Evolutionary conservation across 1,140 invertebrate species (phyloP).

Genomic region (Lepidurus packardi): DNA sequence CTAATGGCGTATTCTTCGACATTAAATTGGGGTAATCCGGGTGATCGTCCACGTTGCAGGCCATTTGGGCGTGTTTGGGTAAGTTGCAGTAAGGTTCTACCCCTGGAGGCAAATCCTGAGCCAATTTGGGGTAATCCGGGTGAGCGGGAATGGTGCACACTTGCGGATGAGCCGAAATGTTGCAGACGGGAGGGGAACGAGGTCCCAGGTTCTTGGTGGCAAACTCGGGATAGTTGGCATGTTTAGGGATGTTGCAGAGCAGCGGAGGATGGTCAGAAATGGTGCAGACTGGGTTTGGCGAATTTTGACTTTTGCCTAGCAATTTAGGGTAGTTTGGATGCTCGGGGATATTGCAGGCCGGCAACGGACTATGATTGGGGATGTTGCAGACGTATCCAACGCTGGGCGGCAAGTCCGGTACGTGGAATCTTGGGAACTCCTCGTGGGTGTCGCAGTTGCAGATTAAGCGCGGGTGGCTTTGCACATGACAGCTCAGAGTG

Average conservation of each 20-base stretch:
- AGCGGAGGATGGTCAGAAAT: conserved; percentile 31
- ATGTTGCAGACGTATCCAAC: conserved; percentile 34
- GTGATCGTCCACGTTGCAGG: conserved; percentile 33
- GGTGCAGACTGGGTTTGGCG: conserved; percentile 25
- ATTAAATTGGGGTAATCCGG: conserved; percentile 33
- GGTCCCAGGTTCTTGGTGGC: conserved; percentile 16
- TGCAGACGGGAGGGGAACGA: conserved; percentile 24
- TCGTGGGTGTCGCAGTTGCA: conserved; percentile 29
- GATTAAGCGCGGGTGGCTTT: conserved; percentile 26
- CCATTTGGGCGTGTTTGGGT: conserved; percentile 31
- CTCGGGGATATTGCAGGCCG: conserved; percentile 32
- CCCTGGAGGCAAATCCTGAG: conserved; percentile 27
- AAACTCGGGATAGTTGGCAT: conserved; percentile 33
- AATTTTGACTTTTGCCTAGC: conserved; percentile 25
- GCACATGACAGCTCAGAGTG: conserved; percentile 9
- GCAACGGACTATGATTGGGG: conserved; percentile 12
- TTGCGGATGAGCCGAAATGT: conserved; percentile 32
- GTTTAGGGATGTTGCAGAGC: conserved; percentile 33
- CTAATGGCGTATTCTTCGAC: conserved; percentile 30
- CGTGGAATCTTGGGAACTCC: conserved; percentile 28
- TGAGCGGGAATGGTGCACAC: conserved; percentile 33
- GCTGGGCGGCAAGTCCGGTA: conserved; percentile 3
- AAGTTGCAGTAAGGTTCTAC: conserved; percentile 35
- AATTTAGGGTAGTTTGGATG: conserved; percentile 33
- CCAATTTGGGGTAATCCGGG: conserved; percentile 33